phyloP scores from a whole-genome alignment of 2,797 vertebrate genomes.

The Clarias fuscus region DNA sequence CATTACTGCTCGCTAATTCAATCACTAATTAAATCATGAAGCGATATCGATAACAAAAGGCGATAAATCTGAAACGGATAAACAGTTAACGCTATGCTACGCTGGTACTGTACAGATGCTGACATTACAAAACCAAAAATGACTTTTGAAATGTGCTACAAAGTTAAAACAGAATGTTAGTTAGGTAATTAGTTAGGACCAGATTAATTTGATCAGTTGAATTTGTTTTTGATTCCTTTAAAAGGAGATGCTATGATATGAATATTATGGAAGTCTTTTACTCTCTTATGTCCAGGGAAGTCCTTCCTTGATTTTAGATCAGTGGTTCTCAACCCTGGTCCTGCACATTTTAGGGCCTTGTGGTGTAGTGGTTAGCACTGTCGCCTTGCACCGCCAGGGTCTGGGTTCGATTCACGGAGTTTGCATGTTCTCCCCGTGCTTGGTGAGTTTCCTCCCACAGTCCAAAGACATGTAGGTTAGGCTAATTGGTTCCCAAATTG shows the following conservation, averaged over 20 bases:
- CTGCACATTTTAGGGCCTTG: no score
- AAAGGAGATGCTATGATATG: neutral
- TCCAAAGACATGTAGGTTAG: no score
- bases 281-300: neutral
- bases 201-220: neutral
- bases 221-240: neutral
- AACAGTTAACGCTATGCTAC: neutral
- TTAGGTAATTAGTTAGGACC: no score
- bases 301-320: neutral
- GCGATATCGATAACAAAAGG: neutral
- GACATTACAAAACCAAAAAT: neutral
- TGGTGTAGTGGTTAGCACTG: no score
- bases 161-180: neutral
- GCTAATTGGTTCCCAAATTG: no score
- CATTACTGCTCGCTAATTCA: constrained; percentile 7
- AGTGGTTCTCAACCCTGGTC: no score
- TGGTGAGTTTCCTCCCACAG: no score
- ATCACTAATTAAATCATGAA: neutral
- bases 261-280: neutral
- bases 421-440: no score
- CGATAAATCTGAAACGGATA: neutral
- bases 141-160: constrained; percentile 3
- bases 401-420: no score
- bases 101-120: neutral
- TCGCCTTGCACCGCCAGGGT: no score